phyloP scores from a whole-genome alignment of 2,888 invertebrate genomes.

The Drosophila picticornis region DNA sequence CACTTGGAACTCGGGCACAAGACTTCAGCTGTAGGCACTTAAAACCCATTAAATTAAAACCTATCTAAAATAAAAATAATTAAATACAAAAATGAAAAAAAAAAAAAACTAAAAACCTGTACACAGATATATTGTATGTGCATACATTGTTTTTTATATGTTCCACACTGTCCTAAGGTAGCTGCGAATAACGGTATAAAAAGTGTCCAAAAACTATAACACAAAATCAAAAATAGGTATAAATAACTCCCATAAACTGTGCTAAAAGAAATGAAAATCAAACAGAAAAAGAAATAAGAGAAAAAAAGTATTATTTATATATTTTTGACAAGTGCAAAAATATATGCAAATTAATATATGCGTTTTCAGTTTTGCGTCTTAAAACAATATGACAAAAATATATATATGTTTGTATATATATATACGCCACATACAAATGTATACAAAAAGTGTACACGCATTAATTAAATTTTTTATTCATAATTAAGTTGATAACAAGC shows the following conservation, averaged over 20 bases:
- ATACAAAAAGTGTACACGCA: constrained; percentile 3
- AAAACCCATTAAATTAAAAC: constrained; percentile 11
- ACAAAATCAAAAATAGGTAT: constrained; percentile 19
- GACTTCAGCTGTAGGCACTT: constrained; percentile 50
- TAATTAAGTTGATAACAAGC: constrained; percentile 41
- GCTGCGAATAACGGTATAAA: constrained; percentile 27
- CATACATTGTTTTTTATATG: constrained; percentile 33
- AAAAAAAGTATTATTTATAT: constrained; percentile 81
- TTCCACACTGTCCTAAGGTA: constrained; percentile 8
- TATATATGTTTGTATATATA: constrained; percentile 3
- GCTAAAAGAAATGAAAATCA: constrained; percentile 55
- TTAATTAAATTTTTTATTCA: constrained; percentile 13
- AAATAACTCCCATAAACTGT: constrained; percentile 74
- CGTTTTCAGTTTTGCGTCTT: constrained; percentile 49
- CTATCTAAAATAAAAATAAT: not conserved
- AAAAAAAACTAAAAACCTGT: constrained; percentile 10
- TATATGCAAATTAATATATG: constrained; percentile 78
- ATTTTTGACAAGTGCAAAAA: constrained; percentile 85
- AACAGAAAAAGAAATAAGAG: constrained; percentile 40
- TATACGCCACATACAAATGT: constrained; percentile 1
- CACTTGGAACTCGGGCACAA: constrained; percentile 17
- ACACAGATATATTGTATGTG: constrained; percentile 38
- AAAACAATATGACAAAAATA: constrained; percentile 10
- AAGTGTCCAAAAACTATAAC: constrained; percentile 31
- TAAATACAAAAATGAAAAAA: not conserved